Evolutionary conservation across 2,797 vertebrate genomes (phyloP).

Genomic region (Takifugu ocellatus): DNA sequence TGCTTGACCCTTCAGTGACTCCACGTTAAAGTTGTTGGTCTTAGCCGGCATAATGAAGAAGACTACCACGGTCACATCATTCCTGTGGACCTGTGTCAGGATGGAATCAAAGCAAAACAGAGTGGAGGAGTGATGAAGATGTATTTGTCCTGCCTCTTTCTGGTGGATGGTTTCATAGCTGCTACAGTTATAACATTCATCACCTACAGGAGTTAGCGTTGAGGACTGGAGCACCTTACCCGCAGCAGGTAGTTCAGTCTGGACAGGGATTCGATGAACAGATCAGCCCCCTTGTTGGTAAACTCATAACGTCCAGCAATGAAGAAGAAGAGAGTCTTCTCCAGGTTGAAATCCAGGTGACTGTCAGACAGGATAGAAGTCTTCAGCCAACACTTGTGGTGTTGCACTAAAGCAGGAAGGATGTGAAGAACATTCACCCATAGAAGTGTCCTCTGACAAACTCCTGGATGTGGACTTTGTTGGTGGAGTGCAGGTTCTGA

Average conservation of each 20-base stretch:
- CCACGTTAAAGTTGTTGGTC: slow-evolving; percentile 97
- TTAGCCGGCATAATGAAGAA: slow-evolving; percentile 98
- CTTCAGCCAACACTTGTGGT: neutral
- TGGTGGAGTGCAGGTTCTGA: slow-evolving; percentile 93
- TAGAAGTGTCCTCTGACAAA: slow-evolving; percentile 97
- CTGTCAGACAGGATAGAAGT: slow-evolving; percentile 61
- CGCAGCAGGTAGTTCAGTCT: slow-evolving; percentile 91
- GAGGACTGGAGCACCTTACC: slow-evolving; percentile 67
- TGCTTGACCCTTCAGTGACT: slow-evolving; percentile 93
- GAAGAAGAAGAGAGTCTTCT: slow-evolving; percentile 94
- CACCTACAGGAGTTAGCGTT: too few relatives aligned
- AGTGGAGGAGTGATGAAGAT: neutral
- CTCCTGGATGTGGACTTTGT: slow-evolving; percentile 90
- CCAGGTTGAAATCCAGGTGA: slow-evolving; percentile 92
- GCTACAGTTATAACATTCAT: neutral
- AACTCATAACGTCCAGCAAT: slow-evolving; percentile 96
- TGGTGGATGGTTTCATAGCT: neutral
- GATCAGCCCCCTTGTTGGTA: slow-evolving; percentile 95
- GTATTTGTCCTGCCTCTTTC: too few relatives aligned
- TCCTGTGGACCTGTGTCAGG: slow-evolving; percentile 82
- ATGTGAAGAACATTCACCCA: slow-evolving; percentile 75
- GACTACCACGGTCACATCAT: slow-evolving; percentile 87
- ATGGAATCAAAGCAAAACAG: neutral
- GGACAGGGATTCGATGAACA: slow-evolving; percentile 93
- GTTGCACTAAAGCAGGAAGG: neutral